Evolutionary conservation across 2,797 vertebrate genomes (phyloP).

Genomic region (Malurus splendens): DNA sequence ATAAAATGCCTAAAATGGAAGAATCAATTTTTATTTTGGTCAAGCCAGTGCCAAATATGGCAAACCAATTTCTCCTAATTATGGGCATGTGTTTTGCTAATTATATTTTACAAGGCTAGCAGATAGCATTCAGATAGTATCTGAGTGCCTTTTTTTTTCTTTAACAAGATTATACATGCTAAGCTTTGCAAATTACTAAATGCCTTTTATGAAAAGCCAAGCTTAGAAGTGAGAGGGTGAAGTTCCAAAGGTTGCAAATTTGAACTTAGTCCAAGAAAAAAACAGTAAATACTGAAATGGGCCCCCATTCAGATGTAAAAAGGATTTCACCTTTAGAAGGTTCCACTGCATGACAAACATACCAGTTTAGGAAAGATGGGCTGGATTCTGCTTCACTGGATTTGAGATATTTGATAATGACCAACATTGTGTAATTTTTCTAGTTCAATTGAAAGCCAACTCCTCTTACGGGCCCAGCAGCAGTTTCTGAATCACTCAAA

Average conservation of each 20-base stretch:
- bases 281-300: conserved; percentile 29
- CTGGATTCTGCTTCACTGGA: conserved; percentile 33
- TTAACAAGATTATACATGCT: background rate
- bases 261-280: background rate
- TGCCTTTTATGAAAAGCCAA: background rate
- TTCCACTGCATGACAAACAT: conserved; percentile 20
- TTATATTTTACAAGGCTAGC: background rate
- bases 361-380: conserved; percentile 15
- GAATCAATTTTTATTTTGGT: conserved; percentile 39
- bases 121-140: background rate
- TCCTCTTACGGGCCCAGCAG: background rate
- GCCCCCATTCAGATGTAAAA: background rate
- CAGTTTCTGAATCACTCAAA: background rate
- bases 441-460: background rate
- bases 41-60: background rate
- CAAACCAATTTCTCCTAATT: conserved; percentile 9
- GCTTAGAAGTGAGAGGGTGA: background rate
- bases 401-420: background rate
- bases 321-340: background rate
- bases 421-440: background rate
- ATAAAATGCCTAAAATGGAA: conserved; percentile 20
- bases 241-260: background rate
- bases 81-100: background rate
- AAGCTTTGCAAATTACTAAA: background rate
- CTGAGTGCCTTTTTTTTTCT: background rate